Percentiles rank a stretch among this genome's conserved stretches.
Conservation (phyloP, 2,797 vertebrate species). For the Sparidentex hasta region DNA sequence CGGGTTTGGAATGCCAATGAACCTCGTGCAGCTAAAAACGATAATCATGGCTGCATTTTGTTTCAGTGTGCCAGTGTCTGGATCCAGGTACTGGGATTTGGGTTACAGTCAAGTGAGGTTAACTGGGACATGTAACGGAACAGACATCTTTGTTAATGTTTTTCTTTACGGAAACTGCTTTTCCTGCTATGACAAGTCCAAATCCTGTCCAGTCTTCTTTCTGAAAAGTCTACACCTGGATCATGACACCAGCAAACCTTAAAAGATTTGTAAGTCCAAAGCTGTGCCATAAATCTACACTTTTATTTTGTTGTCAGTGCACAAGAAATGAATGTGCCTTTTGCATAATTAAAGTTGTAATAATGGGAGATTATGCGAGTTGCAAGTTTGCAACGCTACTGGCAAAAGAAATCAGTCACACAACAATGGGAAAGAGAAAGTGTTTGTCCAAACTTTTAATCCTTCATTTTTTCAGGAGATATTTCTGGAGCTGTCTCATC, state of each 20-base stretch:
- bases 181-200: not conserved
- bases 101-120: not conserved
- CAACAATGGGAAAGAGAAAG: constrained; percentile 34
- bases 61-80: not conserved
- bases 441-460: constrained; percentile 46
- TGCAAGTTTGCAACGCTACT: constrained; percentile 8
- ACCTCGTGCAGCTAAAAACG: not conserved
- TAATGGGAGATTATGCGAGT: not conserved
- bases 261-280: not conserved
- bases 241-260: not conserved
- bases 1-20: too few species aligned
- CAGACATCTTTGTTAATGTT: too few species aligned
- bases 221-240: not conserved
- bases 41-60: constrained; percentile 3
- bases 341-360: constrained; percentile 3
- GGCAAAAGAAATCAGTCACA: constrained; percentile 34
- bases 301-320: not conserved
- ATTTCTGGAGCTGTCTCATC: constrained; percentile 51
- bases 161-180: not conserved
- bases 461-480: constrained; percentile 22
- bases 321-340: constrained; percentile 11
- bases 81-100: not conserved
- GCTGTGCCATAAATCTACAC: not conserved
- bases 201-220: not conserved
- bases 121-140: not conserved